Base-by-base conservation (phyloP, 2,113 vertebrate species). In the Nettapus auritus region DNA sequence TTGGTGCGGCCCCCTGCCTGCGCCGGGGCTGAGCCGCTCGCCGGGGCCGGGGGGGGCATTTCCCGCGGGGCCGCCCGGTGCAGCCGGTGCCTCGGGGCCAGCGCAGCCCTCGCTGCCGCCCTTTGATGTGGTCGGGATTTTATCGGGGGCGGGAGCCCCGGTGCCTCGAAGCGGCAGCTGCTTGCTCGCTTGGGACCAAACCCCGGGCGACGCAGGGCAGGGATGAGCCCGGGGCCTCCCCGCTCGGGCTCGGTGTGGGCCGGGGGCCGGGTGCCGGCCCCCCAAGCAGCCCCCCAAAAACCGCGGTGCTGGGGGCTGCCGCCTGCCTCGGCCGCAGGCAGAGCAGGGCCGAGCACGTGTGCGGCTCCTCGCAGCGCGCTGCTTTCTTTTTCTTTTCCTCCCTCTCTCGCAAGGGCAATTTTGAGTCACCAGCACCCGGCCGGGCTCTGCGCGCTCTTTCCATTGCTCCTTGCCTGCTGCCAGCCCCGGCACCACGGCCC, bases 281-380 rank as follows among this genome's bases (percentile, higher is more conserved):
- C n/a, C 8, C 59, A 3, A n/a, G 56, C 53, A 29, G 53, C n/a
- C 57, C n/a, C 21, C 13, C 59, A 13, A 21, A 12, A 34, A 8
- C 42, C 14, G 29, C 13, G 40, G 4, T 40, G 59, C 50, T 18
- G 13, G 0, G 50, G 48, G 20, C 19, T 6, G 0, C 53, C 3
- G 4, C 1, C 31, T 7, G 1, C 6, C 10, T 84, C 0, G 6
- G 40, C 1, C 59, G 3, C 8, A 4, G 7, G 40, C 46, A 48
- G 46, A 19, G 8, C 46, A 11, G 50, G 6, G 50, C 12, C 13
- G 36, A 60, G 55, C 85, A 29, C 28, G 13, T 48, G 66, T 1
- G 12, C 12, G 1, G 84, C 77, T 84, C 59, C 73, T 77, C 1
- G 0, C 5, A 28, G 0, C 2, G 55, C 0, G 10, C 64, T 7